Conservation (phyloP, 2,113 vertebrate species). For the Lutjanus erythropterus region DNA sequence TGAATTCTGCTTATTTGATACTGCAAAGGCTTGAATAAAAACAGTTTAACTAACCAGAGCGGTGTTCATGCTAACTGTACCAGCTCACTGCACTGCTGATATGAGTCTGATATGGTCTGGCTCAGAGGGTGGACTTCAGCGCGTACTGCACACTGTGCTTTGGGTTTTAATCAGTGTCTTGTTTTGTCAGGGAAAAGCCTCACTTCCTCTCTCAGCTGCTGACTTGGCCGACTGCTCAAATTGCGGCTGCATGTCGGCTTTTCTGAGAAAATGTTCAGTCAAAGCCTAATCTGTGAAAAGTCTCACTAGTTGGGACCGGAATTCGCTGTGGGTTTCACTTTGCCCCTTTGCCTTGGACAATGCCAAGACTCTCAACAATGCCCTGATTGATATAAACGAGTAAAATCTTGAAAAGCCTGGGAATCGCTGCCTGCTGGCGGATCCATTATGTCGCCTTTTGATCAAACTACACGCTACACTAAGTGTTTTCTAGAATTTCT, state of each 20-base stretch:
- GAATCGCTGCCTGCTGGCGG: not conserved
- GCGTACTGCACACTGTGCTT: conserved; percentile 53
- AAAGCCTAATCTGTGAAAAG: conserved; percentile 39
- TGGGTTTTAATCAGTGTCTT: conserved; percentile 70
- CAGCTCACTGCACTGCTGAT: conserved; percentile 44
- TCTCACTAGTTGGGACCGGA: conserved; percentile 15
- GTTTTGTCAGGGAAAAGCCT: conserved; percentile 58
- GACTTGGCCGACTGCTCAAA: conserved; percentile 43
- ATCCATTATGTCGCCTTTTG: not conserved
- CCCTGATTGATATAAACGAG: conserved; percentile 25
- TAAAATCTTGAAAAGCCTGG: conserved; percentile 20
- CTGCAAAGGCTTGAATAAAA: conserved; percentile 12
- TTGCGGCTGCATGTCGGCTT: conserved; percentile 26
- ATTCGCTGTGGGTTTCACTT: conserved; percentile 15
- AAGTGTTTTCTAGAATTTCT: not conserved
- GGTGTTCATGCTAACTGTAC: conserved; percentile 4
- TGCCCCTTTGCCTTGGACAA: conserved; percentile 16
- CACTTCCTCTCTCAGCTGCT: conserved; percentile 59
- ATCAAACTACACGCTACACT: not conserved
- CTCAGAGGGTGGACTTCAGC: conserved; percentile 38
- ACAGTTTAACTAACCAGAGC: not conserved
- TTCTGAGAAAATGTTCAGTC: conserved; percentile 53
- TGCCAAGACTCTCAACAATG: conserved; percentile 46
- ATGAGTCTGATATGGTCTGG: conserved; percentile 29
- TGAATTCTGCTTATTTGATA: not conserved